phyloP scores from a whole-genome alignment of 2,797 vertebrate genomes.

The Acomys russatus region DNA sequence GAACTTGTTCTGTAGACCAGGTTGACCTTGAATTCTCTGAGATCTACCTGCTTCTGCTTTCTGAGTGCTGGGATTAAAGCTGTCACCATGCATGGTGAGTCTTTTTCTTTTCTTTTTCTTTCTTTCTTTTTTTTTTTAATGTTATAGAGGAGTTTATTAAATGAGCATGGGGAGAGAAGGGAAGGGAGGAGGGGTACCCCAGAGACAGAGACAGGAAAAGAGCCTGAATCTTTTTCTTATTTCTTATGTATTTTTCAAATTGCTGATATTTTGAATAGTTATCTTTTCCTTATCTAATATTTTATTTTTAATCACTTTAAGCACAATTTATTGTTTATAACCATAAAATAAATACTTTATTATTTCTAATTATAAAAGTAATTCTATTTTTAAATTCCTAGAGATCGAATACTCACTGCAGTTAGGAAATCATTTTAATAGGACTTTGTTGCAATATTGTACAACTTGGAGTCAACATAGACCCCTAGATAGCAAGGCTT shows the following conservation, averaged over 20 bases:
- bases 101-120: background rate
- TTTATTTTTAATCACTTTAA: conserved; percentile 31
- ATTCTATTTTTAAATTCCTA: background rate
- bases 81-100: background rate
- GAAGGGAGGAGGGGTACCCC: no score
- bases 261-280: background rate
- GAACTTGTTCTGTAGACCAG: background rate
- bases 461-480: background rate
- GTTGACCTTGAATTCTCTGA: background rate
- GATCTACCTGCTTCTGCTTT: background rate
- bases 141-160: no score
- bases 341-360: no score
- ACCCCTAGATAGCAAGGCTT: background rate
- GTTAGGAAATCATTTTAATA: background rate
- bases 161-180: no score
- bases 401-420: background rate
- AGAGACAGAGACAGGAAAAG: background rate
- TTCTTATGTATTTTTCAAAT: background rate
- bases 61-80: background rate
- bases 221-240: background rate
- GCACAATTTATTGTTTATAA: conserved; percentile 3
- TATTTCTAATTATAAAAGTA: background rate
- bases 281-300: conserved; percentile 14
- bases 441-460: background rate
- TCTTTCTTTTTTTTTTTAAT: no score